These are phyloP conservation scores for Exocentrus adspersus DNA, from an alignment of 2,888 invertebrate genomes.

Conservation along the genomic window DNA sequence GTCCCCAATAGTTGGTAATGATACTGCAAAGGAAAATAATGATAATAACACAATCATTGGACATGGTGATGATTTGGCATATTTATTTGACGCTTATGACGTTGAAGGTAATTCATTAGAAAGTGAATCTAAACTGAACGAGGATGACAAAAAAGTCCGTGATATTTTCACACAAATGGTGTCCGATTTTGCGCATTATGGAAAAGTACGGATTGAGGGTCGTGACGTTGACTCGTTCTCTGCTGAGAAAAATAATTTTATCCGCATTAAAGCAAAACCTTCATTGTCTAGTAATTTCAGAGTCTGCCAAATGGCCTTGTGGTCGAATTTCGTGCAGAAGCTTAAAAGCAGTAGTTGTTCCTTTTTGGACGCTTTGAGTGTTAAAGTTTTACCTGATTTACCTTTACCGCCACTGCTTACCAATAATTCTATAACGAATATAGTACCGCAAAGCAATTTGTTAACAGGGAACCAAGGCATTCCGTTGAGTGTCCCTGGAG, in stretches of 20 bases:
- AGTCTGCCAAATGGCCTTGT: constrained; percentile 76
- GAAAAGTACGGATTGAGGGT: constrained; percentile 60
- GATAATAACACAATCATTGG: no score
- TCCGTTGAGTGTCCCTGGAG: background rate
- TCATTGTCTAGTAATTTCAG: constrained; percentile 65
- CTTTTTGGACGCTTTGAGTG: constrained; percentile 54
- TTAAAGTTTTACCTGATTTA: background rate
- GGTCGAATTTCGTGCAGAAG: constrained; percentile 72
- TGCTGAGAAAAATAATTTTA: constrained; percentile 64
- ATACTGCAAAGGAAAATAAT: constrained; percentile 26
- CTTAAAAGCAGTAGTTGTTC: constrained; percentile 68
- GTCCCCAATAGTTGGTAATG: constrained; percentile 70
- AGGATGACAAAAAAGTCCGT: constrained; percentile 73
- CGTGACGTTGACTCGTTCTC: constrained; percentile 61
- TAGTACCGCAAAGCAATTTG: background rate
- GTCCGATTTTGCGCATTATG: constrained; percentile 72
- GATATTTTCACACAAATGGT: constrained; percentile 74
- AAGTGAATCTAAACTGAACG: constrained; percentile 57
- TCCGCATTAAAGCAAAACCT: constrained; percentile 67
- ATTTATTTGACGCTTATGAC: constrained; percentile 75
- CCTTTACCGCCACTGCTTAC: constrained; percentile 11
- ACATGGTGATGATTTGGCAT: constrained; percentile 79
- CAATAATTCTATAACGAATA: constrained; percentile 5
- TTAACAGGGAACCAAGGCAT: background rate
- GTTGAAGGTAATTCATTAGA: constrained; percentile 68